Evolutionary conservation across 2,888 invertebrate genomes (phyloP).

Genomic region (Drosophila atroscutellata): DNA sequence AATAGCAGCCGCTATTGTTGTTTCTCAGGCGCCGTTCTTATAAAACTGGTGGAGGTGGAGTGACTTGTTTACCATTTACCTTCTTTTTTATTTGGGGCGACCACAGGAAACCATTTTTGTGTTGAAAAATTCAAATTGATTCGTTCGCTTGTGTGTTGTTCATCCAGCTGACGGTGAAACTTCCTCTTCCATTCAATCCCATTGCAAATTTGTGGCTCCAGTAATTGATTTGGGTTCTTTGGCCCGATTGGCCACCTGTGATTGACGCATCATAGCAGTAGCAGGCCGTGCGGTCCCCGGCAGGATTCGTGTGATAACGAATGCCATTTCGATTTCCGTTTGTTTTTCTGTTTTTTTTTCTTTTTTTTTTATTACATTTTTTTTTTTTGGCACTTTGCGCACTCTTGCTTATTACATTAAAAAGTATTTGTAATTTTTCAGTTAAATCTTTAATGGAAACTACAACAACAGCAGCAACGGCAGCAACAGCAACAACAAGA

Average conservation of each 20-base stretch:
- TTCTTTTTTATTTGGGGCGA: slow-evolving; percentile 20
- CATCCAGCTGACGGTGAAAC: slow-evolving; percentile 59
- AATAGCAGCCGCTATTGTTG: slow-evolving; percentile 47
- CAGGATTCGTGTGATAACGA: slow-evolving; percentile 36
- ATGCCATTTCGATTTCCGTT: slow-evolving; percentile 55
- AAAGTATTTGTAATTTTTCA: slow-evolving; percentile 63
- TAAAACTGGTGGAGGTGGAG: slow-evolving; percentile 20
- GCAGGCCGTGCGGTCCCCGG: background rate
- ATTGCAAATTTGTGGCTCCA: slow-evolving; percentile 36
- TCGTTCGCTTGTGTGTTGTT: slow-evolving; percentile 6
- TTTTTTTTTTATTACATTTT: background rate
- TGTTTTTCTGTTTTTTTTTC: background rate
- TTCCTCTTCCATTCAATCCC: slow-evolving; percentile 50
- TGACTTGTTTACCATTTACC: slow-evolving; percentile 65
- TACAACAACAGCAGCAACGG: slow-evolving; percentile 26
- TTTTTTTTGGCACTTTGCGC: background rate
- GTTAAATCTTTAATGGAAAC: slow-evolving; percentile 63
- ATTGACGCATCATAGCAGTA: slow-evolving; percentile 62
- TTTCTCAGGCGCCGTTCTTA: slow-evolving; percentile 8
- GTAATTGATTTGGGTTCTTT: slow-evolving; percentile 72
- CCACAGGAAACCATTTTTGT: slow-evolving; percentile 65
- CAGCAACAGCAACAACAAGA: slow-evolving; percentile 26
- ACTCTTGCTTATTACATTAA: slow-evolving; percentile 41
- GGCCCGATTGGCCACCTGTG: slow-evolving; percentile 53
- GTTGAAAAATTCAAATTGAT: slow-evolving; percentile 61